Conservation (phyloP, 2,888 invertebrate genomes). For the Tanaodytes sp. region DNA sequence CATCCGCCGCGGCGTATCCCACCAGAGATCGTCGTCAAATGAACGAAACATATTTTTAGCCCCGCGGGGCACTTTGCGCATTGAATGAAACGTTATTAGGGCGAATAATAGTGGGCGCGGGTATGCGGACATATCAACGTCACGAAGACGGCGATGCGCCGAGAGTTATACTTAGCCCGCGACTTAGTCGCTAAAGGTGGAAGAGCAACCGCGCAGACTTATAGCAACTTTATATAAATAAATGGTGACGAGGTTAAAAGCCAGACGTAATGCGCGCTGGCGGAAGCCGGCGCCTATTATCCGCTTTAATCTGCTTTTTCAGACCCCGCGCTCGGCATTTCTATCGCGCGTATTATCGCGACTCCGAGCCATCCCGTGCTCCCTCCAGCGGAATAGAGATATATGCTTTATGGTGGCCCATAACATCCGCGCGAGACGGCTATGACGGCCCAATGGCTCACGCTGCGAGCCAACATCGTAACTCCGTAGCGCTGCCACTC, state of each 20-base stretch:
- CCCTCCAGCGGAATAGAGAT: slow-evolving; percentile 60
- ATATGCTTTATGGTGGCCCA: slow-evolving; percentile 62
- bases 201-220: slow-evolving; percentile 36
- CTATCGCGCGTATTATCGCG: slow-evolving; percentile 53
- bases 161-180: slow-evolving; percentile 43
- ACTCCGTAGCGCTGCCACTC: slow-evolving; percentile 55
- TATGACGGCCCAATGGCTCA: slow-evolving; percentile 29
- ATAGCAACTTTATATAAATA: slow-evolving; percentile 53
- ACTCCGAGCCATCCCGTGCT: slow-evolving; percentile 48
- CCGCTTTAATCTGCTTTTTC: slow-evolving; percentile 56
- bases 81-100: slow-evolving; percentile 51
- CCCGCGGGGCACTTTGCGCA: slow-evolving; percentile 26
- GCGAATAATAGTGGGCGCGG: slow-evolving; percentile 50
- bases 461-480: slow-evolving; percentile 53
- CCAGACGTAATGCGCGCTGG: slow-evolving; percentile 43
- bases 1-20: slow-evolving; percentile 28
- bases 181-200: slow-evolving; percentile 27
- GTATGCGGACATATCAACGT: slow-evolving; percentile 51
- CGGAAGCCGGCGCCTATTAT: slow-evolving; percentile 50
- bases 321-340: slow-evolving; percentile 40
- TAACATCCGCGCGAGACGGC: slow-evolving; percentile 58
- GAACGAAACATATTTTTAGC: slow-evolving; percentile 52
- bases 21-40: slow-evolving; percentile 45
- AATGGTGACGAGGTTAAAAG: slow-evolving; percentile 52
- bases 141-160: slow-evolving; percentile 32